Percentiles rank a stretch among this genome's conserved stretches.
phyloP scores from a whole-genome alignment of 2,113 vertebrate species.

The Phoxinus phoxinus region DNA sequence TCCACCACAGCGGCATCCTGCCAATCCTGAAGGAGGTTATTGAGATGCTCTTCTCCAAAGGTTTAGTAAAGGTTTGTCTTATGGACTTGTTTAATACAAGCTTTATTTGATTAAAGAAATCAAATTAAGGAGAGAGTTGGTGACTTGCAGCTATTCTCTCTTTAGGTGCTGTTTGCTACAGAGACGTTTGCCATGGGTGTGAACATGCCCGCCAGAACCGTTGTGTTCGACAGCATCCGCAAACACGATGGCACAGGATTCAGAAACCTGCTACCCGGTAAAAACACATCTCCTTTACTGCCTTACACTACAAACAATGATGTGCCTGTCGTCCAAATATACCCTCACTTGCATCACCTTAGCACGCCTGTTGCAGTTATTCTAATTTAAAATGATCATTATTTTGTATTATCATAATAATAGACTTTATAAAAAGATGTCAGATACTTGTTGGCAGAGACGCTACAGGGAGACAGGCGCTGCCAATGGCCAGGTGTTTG shows the following conservation, averaged over 20 bases:
- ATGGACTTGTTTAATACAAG: background rate
- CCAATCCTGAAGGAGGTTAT: constrained; percentile 94
- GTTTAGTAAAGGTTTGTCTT: constrained; percentile 77
- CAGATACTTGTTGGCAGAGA: constrained; percentile 10
- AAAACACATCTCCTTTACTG: background rate
- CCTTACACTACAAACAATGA: background rate
- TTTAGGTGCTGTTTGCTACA: constrained; percentile 88
- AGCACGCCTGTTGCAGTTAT: background rate
- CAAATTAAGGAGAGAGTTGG: background rate
- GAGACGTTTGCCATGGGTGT: constrained; percentile 95
- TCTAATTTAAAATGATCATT: constrained; percentile 17
- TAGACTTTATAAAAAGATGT: background rate
- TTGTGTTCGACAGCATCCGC: constrained; percentile 90
- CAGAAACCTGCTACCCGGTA: constrained; percentile 88
- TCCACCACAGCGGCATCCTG: constrained; percentile 92
- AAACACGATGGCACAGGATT: constrained; percentile 89
- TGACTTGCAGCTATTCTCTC: background rate
- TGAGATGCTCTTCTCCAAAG: constrained; percentile 92
- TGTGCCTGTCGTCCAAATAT: background rate
- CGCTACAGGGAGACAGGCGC: background rate
- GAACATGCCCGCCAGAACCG: constrained; percentile 91
- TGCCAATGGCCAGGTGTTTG: constrained; percentile 33
- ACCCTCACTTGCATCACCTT: background rate
- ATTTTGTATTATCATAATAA: background rate
- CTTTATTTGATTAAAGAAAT: background rate